Base-by-base conservation (phyloP, 2,113 vertebrate genomes). In the Spheniscus mendiculus region DNA sequence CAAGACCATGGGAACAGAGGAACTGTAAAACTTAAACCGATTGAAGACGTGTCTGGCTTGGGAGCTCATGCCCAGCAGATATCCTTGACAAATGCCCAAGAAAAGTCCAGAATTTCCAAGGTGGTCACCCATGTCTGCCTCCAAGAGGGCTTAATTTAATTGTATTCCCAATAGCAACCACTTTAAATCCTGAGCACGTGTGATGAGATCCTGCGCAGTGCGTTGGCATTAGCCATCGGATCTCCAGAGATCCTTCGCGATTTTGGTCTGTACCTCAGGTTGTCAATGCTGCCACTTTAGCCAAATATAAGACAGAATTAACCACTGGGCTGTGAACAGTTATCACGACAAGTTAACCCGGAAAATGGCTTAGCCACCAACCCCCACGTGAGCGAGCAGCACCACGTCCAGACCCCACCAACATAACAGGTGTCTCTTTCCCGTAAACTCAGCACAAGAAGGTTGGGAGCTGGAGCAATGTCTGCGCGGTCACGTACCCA, bases 321-420 rank as follows among this genome's bases (percentile, higher is more conserved):
- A 0, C 52, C 26, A 4, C 19, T 1, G 32, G 52, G 38, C 25
- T 49, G 76, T 27, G 42, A n/a, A 19, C 15, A 27, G 18, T 21
- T 90, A 38, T 15, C 61, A 25, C 1, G 23, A 65, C n/a, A 56
- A 16, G 9, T 8, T 0, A 9, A 30, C 26, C 23, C 52, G 59
- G 82, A 21, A 84, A 52, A 58, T 2, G 30, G 29, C 25, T 74
- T 3, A 10, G 78, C 21, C 11, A 30, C 26, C 84, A 30, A 11
- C 1, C 16, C 26, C 30, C 11, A n/a, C 1, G 3, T 19, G 44
- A 11, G n/a, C 1, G 53, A 67, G 44, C 52, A 59, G 62, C 77
- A 3, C 44, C 2, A 0, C 3, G 32, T 42, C 32, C 3, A 38
- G 59, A 2, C 22, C n/a, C 21, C 44, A 16, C 1, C 1, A 45